These are phyloP conservation scores for Drosophila barbarae DNA, from an alignment of 2,888 invertebrate genomes.

Conservation along the genomic window DNA sequence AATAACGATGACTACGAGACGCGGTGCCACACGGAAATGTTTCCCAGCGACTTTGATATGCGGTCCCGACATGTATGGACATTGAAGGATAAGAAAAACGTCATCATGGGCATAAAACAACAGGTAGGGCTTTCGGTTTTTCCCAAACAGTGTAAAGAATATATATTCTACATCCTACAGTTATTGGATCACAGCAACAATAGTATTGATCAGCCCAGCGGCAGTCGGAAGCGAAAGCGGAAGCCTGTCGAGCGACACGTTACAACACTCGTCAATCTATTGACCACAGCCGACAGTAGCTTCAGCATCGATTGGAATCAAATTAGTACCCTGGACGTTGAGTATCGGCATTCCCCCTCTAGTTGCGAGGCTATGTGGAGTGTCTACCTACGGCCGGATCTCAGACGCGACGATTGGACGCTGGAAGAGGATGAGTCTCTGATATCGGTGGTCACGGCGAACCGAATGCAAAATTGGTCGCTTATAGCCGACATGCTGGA, in stretches of 20 bases:
- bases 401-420: conserved; percentile 83
- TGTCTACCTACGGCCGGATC: conserved; percentile 84
- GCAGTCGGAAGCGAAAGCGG: conserved; percentile 18
- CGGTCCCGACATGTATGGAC: conserved; percentile 82
- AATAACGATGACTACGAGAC: conserved; percentile 83
- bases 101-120: conserved; percentile 81
- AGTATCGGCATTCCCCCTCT: conserved; percentile 82
- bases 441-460: conserved; percentile 75
- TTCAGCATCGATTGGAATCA: conserved; percentile 78
- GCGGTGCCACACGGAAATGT: conserved; percentile 77
- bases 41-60: conserved; percentile 80
- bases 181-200: conserved; percentile 49
- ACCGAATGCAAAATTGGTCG: conserved; percentile 85
- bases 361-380: conserved; percentile 88
- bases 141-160: background rate
- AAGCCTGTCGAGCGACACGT: conserved; percentile 46
- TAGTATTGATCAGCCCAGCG: conserved; percentile 1
- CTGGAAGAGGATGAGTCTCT: conserved; percentile 81
- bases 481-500: conserved; percentile 82
- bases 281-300: conserved; percentile 48
- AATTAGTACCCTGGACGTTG: conserved; percentile 76
- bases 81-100: conserved; percentile 81
- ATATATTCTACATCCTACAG: conserved; percentile 25
- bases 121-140: conserved; percentile 63
- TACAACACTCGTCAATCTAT: conserved; percentile 50